These are phyloP conservation scores for Lepidothrix coronata DNA, from an alignment of 2,113 vertebrate genomes.

Conservation along the genomic window DNA sequence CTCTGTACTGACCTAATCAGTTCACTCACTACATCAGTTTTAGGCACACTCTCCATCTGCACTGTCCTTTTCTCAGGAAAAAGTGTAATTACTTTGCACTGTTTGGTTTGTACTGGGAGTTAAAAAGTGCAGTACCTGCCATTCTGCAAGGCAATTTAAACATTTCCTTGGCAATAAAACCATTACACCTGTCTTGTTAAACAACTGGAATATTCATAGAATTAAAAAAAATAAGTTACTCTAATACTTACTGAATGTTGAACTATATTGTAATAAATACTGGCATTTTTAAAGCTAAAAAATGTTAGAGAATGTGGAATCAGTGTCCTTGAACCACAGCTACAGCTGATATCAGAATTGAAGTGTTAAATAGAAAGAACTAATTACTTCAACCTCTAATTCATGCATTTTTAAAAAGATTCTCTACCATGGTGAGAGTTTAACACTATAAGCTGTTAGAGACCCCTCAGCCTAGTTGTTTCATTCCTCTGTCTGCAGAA, in stretches of 20 bases:
- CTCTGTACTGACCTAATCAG: background rate
- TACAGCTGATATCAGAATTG: background rate
- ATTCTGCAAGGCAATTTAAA: background rate
- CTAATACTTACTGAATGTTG: background rate
- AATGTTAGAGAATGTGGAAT: background rate
- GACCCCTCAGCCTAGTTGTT: background rate
- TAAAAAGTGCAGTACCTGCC: background rate
- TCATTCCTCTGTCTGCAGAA: background rate
- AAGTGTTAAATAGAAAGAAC: background rate
- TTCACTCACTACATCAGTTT: background rate
- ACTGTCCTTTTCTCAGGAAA: background rate
- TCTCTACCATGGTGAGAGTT: background rate
- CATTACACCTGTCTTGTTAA: background rate
- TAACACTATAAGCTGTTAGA: background rate
- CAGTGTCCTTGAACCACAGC: background rate
- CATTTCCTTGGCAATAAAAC: background rate
- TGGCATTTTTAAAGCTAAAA: background rate
- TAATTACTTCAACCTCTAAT: background rate
- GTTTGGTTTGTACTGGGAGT: background rate
- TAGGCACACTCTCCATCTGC: background rate
- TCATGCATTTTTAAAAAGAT: background rate
- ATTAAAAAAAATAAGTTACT: background rate
- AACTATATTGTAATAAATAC: background rate
- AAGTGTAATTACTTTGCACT: background rate
- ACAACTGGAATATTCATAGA: background rate